Evolutionary conservation across 2,797 vertebrate genomes (phyloP), one percentile per base, ranked within the genome.

Genomic region (Brotula barbata): DNA sequence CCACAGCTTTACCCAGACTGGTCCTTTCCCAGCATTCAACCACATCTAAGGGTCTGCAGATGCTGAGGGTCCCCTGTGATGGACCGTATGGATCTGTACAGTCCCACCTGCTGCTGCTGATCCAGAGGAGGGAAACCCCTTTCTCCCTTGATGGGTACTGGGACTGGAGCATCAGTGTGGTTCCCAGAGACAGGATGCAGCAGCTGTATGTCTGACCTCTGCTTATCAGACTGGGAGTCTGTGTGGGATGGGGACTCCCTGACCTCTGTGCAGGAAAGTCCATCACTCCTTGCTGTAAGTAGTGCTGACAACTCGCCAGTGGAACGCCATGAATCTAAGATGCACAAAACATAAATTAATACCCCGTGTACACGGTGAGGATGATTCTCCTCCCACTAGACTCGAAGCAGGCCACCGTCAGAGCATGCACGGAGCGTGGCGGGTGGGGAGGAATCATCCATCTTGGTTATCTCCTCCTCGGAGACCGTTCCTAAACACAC

Each of bases 181-280:
- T 86, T 86, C 85, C 81, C 85, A 88, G 81, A 82, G 73, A 77
- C 81, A 73, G 78, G 78, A 85, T 80, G 67, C 58, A 33, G 73
- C 86, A 84, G 83, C 82, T 89, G 85, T 72, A 67, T 1, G n/a
- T 71, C 64, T 82, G 82, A 86, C 73, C 85, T 69, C 68, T 67
- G 68, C 22, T 36, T 48, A 21, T 69, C 44, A 48, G 33, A 60
- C 59, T 61, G 44, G 42, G 71, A 73, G 44, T 47, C 20, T 17
- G 68, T 51, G 58, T 28, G 9, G 50, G 50, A 61, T 58, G 54
- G 55, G 69, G 59, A 68, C 43, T 74, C 50, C 70, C 64, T 62
- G 44, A 47, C 46, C 36, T 28, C 57, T 48, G n/a, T 34, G 17
- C 12, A 28, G 4, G 31, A 59, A 65, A 41, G 45, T 43, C 69